Evolutionary conservation across 2,113 vertebrate species (phyloP).

Genomic region (Rattus norvegicus): DNA sequence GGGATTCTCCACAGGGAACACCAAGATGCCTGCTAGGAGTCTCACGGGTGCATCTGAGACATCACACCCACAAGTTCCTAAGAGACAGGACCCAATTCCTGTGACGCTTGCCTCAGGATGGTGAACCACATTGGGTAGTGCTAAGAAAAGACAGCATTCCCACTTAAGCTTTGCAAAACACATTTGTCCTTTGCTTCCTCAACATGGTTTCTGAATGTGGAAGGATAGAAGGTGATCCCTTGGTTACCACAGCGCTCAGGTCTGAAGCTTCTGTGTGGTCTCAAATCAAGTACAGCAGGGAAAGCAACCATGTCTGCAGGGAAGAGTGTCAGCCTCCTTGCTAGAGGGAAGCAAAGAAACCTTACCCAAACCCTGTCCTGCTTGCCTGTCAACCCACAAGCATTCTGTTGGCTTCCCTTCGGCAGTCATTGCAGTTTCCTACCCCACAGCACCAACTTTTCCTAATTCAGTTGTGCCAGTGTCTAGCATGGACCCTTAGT

Average conservation of each 20-base stretch:
- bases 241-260: neutral
- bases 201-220: neutral
- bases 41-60: neutral
- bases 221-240: neutral
- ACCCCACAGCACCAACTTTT: neutral
- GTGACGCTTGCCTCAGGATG: neutral
- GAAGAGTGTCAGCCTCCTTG: neutral
- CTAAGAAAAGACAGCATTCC: neutral
- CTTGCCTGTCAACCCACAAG: neutral
- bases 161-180: neutral
- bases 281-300: neutral
- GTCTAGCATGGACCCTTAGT: neutral
- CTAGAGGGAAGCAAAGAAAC: neutral
- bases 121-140: no score
- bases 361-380: neutral
- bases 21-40: neutral
- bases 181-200: neutral
- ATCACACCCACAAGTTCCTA: neutral
- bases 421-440: neutral
- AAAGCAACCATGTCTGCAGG: fast-evolving
- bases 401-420: neutral
- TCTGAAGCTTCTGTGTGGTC: neutral
- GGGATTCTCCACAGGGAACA: neutral
- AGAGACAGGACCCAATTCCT: neutral
- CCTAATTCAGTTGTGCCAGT: neutral